A percentile compares a stretch with the other conserved stretches of the same genome.
Evolutionary conservation across 2,113 vertebrate genomes (phyloP).

Genomic region (Cricetomys ansorgei): DNA sequence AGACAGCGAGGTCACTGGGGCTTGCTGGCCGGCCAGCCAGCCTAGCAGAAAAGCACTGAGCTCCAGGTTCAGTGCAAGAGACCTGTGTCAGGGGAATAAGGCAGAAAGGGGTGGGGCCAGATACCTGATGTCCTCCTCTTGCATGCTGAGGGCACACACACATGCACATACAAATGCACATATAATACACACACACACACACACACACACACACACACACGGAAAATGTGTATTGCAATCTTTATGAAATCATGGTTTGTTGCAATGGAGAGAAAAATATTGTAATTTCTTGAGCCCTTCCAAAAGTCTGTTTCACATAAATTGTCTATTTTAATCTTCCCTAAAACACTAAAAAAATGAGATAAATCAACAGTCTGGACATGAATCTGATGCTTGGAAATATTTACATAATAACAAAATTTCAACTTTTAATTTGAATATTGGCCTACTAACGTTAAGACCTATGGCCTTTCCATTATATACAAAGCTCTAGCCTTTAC

Average conservation of each 20-base stretch:
- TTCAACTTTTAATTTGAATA: background rate
- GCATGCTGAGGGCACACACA: background rate
- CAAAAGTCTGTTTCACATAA: background rate
- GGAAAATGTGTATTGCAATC: background rate
- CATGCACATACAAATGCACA: too few species aligned
- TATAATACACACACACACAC: background rate
- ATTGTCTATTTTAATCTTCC: constrained; percentile 2
- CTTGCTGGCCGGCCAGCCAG: background rate
- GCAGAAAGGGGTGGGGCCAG: background rate
- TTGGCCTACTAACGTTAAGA: background rate
- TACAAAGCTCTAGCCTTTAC: background rate
- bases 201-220: background rate
- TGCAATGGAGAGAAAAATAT: background rate
- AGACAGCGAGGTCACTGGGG: background rate
- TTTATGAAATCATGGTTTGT: constrained; percentile 3
- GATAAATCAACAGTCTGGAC: background rate
- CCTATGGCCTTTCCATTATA: background rate
- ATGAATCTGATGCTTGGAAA: background rate
- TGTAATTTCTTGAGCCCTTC: background rate
- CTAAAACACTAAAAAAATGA: background rate
- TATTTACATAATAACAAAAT: background rate
- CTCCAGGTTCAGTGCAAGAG: background rate
- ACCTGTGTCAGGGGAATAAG: too few species aligned
- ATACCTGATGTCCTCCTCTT: background rate
- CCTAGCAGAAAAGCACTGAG: background rate